These are phyloP conservation scores for Metaphire vulgaris DNA, from an alignment of 1,140 invertebrate genomes.

Conservation along the genomic window DNA sequence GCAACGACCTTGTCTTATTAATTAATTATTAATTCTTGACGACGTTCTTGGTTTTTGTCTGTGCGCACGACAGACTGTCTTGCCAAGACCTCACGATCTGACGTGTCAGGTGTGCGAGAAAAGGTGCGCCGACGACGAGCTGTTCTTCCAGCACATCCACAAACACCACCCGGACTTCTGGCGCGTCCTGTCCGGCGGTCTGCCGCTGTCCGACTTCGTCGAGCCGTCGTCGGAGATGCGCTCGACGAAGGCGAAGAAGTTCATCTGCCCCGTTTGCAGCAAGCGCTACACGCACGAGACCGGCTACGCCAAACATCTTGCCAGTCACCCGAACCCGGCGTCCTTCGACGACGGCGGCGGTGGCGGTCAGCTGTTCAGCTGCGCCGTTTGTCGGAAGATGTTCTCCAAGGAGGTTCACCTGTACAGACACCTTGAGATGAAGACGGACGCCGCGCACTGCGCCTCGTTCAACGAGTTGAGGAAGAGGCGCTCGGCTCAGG, in stretches of 20 bases:
- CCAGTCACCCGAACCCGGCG: conserved; percentile 9
- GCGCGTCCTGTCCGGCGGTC: conserved; percentile 24
- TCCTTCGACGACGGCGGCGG: not conserved
- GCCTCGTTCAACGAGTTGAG: not conserved
- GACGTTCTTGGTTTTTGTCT: not conserved
- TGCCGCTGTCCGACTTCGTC: conserved; percentile 27
- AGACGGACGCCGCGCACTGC: conserved; percentile 19
- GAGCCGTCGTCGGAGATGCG: not conserved
- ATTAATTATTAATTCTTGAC: not conserved
- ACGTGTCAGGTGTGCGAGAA: conserved; percentile 29
- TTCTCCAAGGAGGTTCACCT: conserved; percentile 25
- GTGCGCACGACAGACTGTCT: not conserved
- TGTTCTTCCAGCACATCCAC: conserved; percentile 25
- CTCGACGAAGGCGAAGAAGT: conserved; percentile 17
- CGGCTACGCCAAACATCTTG: conserved; percentile 24
- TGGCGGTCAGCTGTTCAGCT: conserved; percentile 16
- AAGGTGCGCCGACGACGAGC: conserved; percentile 20
- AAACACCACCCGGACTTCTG: conserved; percentile 29
- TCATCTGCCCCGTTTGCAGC: conserved; percentile 23
- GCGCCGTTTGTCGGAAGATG: conserved; percentile 23
- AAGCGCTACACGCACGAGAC: conserved; percentile 26
- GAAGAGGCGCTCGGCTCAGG: not conserved
- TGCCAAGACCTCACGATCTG: conserved; percentile 23
- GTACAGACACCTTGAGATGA: conserved; percentile 26
- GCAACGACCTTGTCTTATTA: no score